These are phyloP conservation scores for Drosophila obscura DNA, from an alignment of 1,140 invertebrate genomes.

Conservation along the genomic window DNA sequence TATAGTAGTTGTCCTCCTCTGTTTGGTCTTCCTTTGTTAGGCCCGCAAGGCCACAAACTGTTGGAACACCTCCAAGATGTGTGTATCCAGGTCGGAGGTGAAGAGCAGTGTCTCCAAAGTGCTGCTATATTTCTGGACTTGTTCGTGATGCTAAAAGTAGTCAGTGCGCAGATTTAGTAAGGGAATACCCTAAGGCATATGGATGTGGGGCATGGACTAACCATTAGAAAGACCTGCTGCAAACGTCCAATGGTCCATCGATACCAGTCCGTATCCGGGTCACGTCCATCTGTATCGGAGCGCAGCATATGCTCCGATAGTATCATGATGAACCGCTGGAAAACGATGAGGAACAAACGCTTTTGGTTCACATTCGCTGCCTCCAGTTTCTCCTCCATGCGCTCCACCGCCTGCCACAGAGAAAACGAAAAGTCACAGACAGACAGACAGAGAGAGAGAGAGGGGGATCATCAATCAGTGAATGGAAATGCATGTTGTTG, in stretches of 20 bases:
- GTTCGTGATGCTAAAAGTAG: constrained; percentile 93
- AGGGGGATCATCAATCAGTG: background rate
- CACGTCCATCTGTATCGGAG: constrained; percentile 96
- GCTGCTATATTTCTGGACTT: constrained; percentile 98
- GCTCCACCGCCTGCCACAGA: constrained; percentile 89
- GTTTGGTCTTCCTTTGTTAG: constrained; percentile 28
- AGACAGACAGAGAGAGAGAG: no score
- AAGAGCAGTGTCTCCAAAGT: constrained; percentile 97
- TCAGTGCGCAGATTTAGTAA: constrained; percentile 33
- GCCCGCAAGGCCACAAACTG: constrained; percentile 91
- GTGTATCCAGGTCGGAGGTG: constrained; percentile 97
- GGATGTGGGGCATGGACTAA: constrained; percentile 84
- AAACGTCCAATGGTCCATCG: constrained; percentile 97
- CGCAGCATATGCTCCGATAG: constrained; percentile 97
- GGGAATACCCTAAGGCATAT: background rate
- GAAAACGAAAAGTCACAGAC: background rate
- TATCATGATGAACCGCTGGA: constrained; percentile 99
- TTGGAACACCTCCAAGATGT: constrained; percentile 98
- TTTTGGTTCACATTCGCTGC: constrained; percentile 98
- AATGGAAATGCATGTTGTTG: background rate
- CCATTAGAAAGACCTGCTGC: constrained; percentile 97
- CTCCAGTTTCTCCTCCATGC: constrained; percentile 98
- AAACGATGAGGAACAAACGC: constrained; percentile 98
- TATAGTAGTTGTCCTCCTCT: background rate
- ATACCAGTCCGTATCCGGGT: constrained; percentile 98